Percentiles rank a stretch among this genome's conserved stretches.
phyloP scores from a whole-genome alignment of 53 echinoderm and acorn worm species.

The Patiria pectinifera region DNA sequence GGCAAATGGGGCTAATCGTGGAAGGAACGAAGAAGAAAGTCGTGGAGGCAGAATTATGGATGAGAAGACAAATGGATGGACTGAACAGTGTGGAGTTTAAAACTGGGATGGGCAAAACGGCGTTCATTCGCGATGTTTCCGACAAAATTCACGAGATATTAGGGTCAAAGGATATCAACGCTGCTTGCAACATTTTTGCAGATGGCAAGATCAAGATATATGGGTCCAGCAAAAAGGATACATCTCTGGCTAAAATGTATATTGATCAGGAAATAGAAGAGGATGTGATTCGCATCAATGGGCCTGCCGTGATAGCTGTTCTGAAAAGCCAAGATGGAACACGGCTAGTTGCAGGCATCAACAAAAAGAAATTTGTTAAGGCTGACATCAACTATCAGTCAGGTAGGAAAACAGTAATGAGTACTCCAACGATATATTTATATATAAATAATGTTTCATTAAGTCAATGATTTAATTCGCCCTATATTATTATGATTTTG shows the following conservation, averaged over 20 bases:
- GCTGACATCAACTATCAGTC: not conserved
- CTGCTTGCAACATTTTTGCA: constrained; percentile 26
- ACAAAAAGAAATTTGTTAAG: constrained; percentile 28
- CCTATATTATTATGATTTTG: not conserved
- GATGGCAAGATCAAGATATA: constrained; percentile 33
- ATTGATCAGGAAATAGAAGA: constrained; percentile 44
- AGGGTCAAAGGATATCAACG: constrained; percentile 12
- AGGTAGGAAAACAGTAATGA: not conserved
- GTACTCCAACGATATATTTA: too few relatives aligned
- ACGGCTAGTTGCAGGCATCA: constrained; percentile 5
- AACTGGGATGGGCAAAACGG: constrained; percentile 23
- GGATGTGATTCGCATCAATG: not conserved
- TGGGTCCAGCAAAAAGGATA: constrained; percentile 26
- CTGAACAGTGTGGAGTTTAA: constrained; percentile 16
- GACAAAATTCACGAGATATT: constrained; percentile 61
- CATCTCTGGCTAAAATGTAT: constrained; percentile 6
- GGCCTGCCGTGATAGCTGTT: constrained; percentile 26
- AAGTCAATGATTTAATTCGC: not conserved
- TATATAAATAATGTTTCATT: not conserved
- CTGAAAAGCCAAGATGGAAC: not conserved
- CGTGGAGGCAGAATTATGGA: constrained; percentile 28
- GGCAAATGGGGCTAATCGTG: not conserved
- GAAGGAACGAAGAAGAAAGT: constrained; percentile 21
- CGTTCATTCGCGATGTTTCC: constrained; percentile 26
- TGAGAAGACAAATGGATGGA: constrained; percentile 31